Base-by-base conservation (phyloP, 1,140 invertebrate genomes). In the Galendromus occidentalis region DNA sequence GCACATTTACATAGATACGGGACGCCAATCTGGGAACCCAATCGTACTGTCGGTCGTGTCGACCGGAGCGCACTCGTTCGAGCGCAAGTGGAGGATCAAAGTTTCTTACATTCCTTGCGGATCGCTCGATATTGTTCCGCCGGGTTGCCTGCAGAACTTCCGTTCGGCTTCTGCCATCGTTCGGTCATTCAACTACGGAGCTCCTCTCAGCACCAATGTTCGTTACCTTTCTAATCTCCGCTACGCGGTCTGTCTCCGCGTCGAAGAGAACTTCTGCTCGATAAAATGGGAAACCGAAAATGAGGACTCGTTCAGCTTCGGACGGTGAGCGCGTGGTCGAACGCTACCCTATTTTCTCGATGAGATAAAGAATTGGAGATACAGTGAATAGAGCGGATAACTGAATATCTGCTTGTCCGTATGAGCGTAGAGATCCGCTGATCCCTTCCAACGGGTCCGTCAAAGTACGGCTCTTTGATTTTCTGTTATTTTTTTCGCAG, bases 151-250 rank as follows among this genome's bases (percentile, higher is more conserved):
- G 47, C 70, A 71, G 30, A 71, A 72, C 44, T 70, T 68, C 64
- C 41, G 69, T 39, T 69, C 42, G 12, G 14, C 42, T 5, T 42
- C 64, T 17, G 22, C 51, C 42, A 41, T 47, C 30, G 41, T 29
- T 7, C 1, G 33, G 45, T 30, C 18, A 42, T 47, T 42, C 17
- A 59, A 68, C 39, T 39, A 20, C 28, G 42, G 29, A n/a, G 66
- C n/a, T 39, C 30, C 64, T 22, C 65, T 69, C 25, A 67, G 68
- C 30, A 44, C 42, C 33, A 68, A 68, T 65, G 87, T 87, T 0
- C 75, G 86, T n/a, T 87, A 91, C 71, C 77, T 91, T 0, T 87
- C 86, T 25, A 90, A 90, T 75, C 86, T 91, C 72, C 86, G 91
- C 72, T 91, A 91, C 73, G 86, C 86, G 65, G 84, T 88, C 59